phyloP scores from a whole-genome alignment of 2,888 invertebrate species.

The Harpalus rufipes region DNA sequence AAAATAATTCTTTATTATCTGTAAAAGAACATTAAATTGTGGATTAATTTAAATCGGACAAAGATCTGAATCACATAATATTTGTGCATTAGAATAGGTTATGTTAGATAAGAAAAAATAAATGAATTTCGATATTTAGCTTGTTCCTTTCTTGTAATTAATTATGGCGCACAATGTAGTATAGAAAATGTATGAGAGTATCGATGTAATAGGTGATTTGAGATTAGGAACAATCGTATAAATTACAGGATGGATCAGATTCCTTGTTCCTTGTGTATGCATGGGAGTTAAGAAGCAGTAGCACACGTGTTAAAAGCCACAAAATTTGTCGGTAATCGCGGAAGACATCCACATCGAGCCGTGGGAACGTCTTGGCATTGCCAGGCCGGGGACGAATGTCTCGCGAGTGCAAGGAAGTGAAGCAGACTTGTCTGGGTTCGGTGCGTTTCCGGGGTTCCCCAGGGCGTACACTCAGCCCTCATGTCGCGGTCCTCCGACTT shows the following conservation, averaged over 20 bases:
- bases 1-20: too few relatives aligned
- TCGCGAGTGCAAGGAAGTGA: conserved; percentile 63
- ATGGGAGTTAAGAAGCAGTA: neutral
- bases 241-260: conserved; percentile 52
- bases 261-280: conserved; percentile 4
- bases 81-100: too few relatives aligned
- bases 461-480: conserved; percentile 37
- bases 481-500: conserved; percentile 15
- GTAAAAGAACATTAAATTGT: too few relatives aligned
- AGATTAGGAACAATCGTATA: conserved; percentile 23
- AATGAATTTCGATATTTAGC: too few relatives aligned
- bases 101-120: too few relatives aligned
- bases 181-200: neutral
- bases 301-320: conserved; percentile 56
- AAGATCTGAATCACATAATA: too few relatives aligned
- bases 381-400: conserved; percentile 48
- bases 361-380: conserved; percentile 58
- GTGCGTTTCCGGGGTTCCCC: conserved; percentile 61
- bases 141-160: too few relatives aligned
- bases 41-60: too few relatives aligned
- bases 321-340: conserved; percentile 50
- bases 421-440: conserved; percentile 64
- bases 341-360: conserved; percentile 15
- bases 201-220: conserved; percentile 18
- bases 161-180: too few relatives aligned